A percentile compares a stretch with the other conserved stretches of the same genome.
These are phyloP conservation scores for Lydus trimaculatus DNA, from an alignment of 2,888 invertebrate species.

Conservation along the genomic window DNA sequence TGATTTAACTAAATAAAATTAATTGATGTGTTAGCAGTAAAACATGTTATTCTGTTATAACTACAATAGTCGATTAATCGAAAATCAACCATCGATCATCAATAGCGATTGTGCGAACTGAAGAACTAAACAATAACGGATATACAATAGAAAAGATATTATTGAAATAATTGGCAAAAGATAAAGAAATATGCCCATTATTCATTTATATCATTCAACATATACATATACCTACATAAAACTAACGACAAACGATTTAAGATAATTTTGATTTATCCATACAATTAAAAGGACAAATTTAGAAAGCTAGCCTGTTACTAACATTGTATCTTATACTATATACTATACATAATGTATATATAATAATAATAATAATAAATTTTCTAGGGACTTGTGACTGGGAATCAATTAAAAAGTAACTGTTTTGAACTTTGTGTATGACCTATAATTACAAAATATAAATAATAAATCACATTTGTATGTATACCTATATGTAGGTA, in stretches of 20 bases:
- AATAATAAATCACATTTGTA: constrained; percentile 38
- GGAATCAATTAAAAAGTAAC: constrained; percentile 37
- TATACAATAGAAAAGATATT: not conserved
- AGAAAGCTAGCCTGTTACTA: not conserved
- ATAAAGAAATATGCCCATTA: not conserved
- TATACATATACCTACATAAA: not conserved
- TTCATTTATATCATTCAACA: not conserved
- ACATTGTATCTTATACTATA: not conserved
- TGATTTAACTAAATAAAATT: too few species aligned
- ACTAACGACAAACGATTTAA: not conserved
- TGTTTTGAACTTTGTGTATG: constrained; percentile 27
- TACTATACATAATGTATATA: too few species aligned
- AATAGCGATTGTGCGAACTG: not conserved
- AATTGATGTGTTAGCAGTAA: too few species aligned
- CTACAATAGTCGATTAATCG: too few species aligned
- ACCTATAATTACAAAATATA: constrained; percentile 38
- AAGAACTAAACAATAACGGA: not conserved
- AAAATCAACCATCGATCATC: not conserved
- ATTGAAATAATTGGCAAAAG: not conserved
- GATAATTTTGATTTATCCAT: constrained; percentile 11
- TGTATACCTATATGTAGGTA: constrained; percentile 20
- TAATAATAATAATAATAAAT: too few species aligned
- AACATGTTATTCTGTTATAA: too few species aligned
- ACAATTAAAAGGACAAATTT: constrained; percentile 9
- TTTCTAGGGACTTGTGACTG: not conserved